Percentiles rank a stretch among this genome's conserved stretches.
These are phyloP conservation scores for Sycophaga agraensis DNA, from an alignment of 1,140 invertebrate species.

Conservation along the genomic window DNA sequence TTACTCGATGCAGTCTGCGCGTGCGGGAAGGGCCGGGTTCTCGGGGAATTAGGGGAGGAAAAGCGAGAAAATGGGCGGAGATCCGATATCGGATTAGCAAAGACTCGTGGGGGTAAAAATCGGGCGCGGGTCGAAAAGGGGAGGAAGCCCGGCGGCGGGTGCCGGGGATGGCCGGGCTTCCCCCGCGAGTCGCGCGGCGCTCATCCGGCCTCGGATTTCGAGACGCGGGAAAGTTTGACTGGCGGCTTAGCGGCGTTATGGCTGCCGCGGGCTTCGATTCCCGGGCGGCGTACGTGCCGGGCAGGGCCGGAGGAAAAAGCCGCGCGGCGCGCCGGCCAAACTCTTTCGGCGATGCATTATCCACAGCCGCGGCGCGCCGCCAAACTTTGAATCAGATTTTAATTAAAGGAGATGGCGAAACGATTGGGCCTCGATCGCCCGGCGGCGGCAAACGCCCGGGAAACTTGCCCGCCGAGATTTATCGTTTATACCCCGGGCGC, in stretches of 20 bases:
- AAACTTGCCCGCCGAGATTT: constrained; percentile 36
- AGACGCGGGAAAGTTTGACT: too few relatives aligned
- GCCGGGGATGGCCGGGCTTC: too few relatives aligned
- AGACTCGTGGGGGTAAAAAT: background rate
- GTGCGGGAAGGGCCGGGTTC: background rate
- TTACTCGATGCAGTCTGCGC: too few relatives aligned
- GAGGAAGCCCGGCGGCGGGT: too few relatives aligned
- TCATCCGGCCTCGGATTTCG: too few relatives aligned
- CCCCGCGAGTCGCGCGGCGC: too few relatives aligned
- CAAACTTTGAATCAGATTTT: constrained; percentile 57
- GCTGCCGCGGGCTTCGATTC: too few relatives aligned
- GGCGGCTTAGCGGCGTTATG: too few relatives aligned
- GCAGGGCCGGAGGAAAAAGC: background rate
- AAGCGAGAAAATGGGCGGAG: constrained; percentile 20
- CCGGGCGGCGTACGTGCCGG: too few relatives aligned
- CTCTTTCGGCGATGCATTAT: constrained; percentile 55
- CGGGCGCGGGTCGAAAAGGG: too few relatives aligned
- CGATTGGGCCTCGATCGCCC: constrained; percentile 43
- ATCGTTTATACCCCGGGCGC: constrained; percentile 38
- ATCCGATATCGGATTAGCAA: too few relatives aligned
- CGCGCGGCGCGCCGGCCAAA: constrained; percentile 40
- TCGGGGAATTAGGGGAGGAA: background rate
- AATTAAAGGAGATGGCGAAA: constrained; percentile 58
- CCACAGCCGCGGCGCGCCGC: constrained; percentile 43
- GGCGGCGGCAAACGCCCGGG: too few relatives aligned